Evolutionary conservation across 2,113 vertebrate genomes (phyloP), one percentile per base, ranked within the genome.

Genomic region (Eptesicus fuscus): DNA sequence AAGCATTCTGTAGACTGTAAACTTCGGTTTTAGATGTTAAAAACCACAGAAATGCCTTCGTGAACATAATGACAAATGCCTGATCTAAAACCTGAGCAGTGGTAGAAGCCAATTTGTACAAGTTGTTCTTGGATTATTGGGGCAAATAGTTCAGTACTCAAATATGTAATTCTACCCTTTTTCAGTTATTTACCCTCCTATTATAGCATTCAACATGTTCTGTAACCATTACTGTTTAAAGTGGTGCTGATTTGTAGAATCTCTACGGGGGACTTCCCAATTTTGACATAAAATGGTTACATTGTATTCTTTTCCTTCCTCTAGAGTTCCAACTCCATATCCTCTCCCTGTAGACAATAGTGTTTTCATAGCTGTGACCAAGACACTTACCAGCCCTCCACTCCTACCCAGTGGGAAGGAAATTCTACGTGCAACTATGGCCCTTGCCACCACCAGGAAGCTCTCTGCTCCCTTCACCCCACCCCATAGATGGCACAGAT

Each of bases 1-100:
- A 82, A 95, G 49, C 56, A 88, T 82, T 69, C 83, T 89, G 9
- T 59, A 94, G 56, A 83, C 35, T 70, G 11, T 71, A 93, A 83
- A 93, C 30, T 78, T 93, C 7, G 1, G 49, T 92, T 96, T 92
- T 44, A 85, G 47, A 83, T 76, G 51, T 82, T 94, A 92, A 94
- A 93, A 80, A 49, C 53, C 25, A 32, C 82, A 80, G 61, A 91
- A 83, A 86, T 71, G 59, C 51, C 79, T 83, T 91, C 44, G 82
- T 5, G 42, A 91, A 88, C 28, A 44, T 53, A 63, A 78, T 67
- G 65, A 94, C 40, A 85, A 90, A 90, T 61, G 89, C 42, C 74
- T 96, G 56, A 94, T 51, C 77, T 83, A 93, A 94, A 95, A 88
- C 83, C 32, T 47, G 69, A 92, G 71, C 42, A 70, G 59, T 30